Percentiles rank a stretch among this genome's conserved stretches.
Conservation (phyloP, 2,113 vertebrate genomes). For the Sisor rabdophorus region DNA sequence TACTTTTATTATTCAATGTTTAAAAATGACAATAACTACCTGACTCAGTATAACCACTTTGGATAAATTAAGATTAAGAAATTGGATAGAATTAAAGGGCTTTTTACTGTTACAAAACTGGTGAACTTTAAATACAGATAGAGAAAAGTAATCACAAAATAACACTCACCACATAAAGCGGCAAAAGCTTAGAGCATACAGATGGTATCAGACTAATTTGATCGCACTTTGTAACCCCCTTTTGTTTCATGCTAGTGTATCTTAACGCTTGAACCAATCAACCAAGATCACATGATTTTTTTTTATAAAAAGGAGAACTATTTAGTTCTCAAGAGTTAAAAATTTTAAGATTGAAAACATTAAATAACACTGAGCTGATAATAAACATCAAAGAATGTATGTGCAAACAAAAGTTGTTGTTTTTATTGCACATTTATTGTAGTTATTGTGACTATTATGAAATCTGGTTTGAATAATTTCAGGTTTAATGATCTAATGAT, state of each 20-base stretch:
- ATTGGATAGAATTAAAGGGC: not conserved
- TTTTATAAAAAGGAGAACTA: constrained; percentile 18
- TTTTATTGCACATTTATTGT: not conserved
- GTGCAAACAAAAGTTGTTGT: not conserved
- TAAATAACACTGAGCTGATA: not conserved
- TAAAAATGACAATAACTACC: not conserved
- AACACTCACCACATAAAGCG: constrained; percentile 63
- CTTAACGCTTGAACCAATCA: not conserved
- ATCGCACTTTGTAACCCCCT: constrained; percentile 6
- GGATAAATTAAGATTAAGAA: not conserved
- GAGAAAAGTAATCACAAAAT: constrained; percentile 56
- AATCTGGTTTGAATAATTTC: not conserved
- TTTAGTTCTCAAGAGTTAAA: not conserved
- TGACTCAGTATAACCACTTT: not conserved
- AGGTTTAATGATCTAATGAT: not conserved
- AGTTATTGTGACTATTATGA: not conserved
- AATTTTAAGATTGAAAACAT: constrained; percentile 4
- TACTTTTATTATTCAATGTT: no score
- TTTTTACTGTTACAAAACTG: not conserved
- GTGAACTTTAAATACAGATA: constrained; percentile 42
- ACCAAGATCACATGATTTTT: constrained; percentile 37
- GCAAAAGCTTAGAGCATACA: constrained; percentile 43
- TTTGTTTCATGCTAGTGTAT: constrained; percentile 6
- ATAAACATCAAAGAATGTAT: not conserved
- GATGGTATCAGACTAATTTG: constrained; percentile 52